A percentile compares a stretch with the other conserved stretches of the same genome.
These are phyloP conservation scores for Trachops cirrhosus DNA, from an alignment of 2,797 vertebrate species.

Conservation along the genomic window DNA sequence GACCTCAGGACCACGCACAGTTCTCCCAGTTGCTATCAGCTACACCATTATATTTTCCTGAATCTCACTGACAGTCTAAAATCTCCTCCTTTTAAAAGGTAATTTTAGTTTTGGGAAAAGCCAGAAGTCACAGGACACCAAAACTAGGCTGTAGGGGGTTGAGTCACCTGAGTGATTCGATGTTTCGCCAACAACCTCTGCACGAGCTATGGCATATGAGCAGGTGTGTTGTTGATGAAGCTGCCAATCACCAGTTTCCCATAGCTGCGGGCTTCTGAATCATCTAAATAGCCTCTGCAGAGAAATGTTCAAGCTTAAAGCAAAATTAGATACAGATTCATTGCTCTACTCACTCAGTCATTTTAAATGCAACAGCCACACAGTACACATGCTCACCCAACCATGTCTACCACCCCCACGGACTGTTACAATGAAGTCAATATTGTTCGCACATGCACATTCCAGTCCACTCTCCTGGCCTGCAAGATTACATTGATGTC, in stretches of 20 bases:
- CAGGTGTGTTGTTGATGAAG: not conserved
- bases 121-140: not conserved
- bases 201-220: not conserved
- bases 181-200: not conserved
- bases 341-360: not conserved
- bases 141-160: not conserved
- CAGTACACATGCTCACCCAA: not conserved
- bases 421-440: not conserved
- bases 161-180: not conserved
- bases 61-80: not conserved
- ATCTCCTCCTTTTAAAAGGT: not conserved
- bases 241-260: not conserved
- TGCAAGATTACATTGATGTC: not conserved
- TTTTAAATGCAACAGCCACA: not conserved
- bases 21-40: not conserved
- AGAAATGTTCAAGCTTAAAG: too few relatives aligned
- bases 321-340: not conserved
- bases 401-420: not conserved
- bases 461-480: not conserved
- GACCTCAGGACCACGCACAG: not conserved
- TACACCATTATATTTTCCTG: not conserved
- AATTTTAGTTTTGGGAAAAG: not conserved
- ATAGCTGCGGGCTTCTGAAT: not conserved
- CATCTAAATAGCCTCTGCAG: not conserved
- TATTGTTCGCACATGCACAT: not conserved